Conservation (phyloP, 2,797 vertebrate species). For the Eleutherodactylus coqui region DNA sequence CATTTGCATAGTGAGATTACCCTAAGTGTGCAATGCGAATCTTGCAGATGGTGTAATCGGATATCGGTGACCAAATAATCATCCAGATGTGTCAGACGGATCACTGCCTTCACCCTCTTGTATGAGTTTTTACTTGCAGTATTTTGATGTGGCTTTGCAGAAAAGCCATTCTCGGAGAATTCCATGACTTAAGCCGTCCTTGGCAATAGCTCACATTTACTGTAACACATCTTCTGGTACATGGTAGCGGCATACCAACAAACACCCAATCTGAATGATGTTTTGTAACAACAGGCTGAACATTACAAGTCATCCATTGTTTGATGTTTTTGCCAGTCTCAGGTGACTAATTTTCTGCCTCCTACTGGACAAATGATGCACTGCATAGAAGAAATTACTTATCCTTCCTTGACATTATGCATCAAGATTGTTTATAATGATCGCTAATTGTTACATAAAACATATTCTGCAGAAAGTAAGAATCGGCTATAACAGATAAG, state of each 20-base stretch:
- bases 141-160: neutral
- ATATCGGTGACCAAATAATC: neutral
- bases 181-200: neutral
- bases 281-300: neutral
- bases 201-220: neutral
- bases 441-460: neutral
- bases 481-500: neutral
- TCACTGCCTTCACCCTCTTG: neutral
- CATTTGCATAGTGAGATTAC: no score
- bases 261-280: neutral
- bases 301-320: neutral
- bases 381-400: neutral
- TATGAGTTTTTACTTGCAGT: neutral
- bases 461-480: neutral
- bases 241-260: neutral
- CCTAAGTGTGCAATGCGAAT: no score
- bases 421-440: neutral
- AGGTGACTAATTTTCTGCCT: neutral
- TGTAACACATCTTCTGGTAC: neutral
- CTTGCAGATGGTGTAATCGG: no score
- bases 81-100: neutral
- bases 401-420: neutral
- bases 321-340: neutral
- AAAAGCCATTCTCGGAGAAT: neutral
- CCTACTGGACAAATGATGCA: neutral